Conservation (phyloP, 2,797 vertebrate genomes). For the Coluber constrictor region DNA sequence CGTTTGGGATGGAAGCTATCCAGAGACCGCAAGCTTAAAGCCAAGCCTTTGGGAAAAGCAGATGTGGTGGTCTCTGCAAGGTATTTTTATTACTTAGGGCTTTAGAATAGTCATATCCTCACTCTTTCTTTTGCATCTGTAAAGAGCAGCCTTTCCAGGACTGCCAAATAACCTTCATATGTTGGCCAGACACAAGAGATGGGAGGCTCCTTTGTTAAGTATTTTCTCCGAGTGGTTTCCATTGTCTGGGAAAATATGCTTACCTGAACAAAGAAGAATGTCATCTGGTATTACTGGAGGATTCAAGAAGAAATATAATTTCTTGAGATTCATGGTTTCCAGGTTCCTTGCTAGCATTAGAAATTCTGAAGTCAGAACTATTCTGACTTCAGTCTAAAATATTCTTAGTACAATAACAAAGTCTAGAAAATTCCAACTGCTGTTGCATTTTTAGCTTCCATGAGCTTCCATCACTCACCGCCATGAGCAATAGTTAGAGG, state of each 20-base stretch:
- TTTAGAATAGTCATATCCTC: neutral
- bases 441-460: neutral
- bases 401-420: neutral
- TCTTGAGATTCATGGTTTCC: neutral
- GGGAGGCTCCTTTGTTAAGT: neutral
- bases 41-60: constrained; percentile 34
- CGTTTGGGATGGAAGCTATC: constrained; percentile 58
- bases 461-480: neutral
- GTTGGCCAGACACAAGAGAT: neutral
- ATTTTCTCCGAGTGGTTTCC: neutral
- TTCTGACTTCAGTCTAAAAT: too few relatives aligned
- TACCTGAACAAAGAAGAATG: neutral
- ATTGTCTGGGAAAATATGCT: neutral
- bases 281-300: neutral
- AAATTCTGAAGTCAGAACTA: neutral
- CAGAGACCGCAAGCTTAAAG: constrained; percentile 51
- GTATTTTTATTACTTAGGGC: neutral
- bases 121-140: accelerated
- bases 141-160: neutral
- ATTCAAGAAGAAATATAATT: neutral
- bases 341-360: neutral
- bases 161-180: accelerated
- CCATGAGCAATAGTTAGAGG: neutral
- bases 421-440: neutral
- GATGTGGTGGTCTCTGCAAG: constrained; percentile 19